Evolutionary conservation across 2,113 vertebrate species (phyloP), one percentile per base, ranked within the genome.

Genomic region (Zosterops hypoxanthus): DNA sequence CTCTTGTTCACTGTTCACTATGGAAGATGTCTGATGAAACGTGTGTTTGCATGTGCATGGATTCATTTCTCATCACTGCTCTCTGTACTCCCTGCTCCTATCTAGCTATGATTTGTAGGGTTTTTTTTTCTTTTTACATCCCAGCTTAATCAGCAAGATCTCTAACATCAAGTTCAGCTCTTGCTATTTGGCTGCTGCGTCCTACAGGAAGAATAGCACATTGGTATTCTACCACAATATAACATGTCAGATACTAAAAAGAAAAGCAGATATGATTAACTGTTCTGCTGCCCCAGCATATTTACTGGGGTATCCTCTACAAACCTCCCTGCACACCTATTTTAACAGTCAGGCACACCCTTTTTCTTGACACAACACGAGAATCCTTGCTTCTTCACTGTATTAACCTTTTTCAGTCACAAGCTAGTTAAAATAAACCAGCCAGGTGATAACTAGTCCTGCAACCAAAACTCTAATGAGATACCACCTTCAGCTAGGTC

Each of bases 41-140:
- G 0, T 9, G 28, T 33, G 42, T 50, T 8, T 81, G 41, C 6
- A 5, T 18, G 34, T 12, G 57, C 14, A 10, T 3, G 7, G 18
- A 20, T 10, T 23, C 31, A 29, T 36, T 75, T 44, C 68, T 77
- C 33, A 63, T 28, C 53, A 63, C 2, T 77, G 46, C 39, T 44
- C 16, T 70, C 83, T 39, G 42, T 8, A 13, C 9, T n/a, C 14
- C 9, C 20, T 3, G 3, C 19, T 80, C 46, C 50, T 22, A 53
- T 18, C 60, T 36, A 64, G 34, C 19, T 81, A 42, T 8, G 21
- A 59, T 44, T 63, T 31, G 41, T 8, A 68, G 10, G 2, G 2
- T 10, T 26, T 52, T 52, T 59, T 39, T 52, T 44, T 8, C 3
- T 34, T 59, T 61, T 52, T 21, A 42, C 19, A 61, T 4, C 31